Percentiles rank a stretch among this genome's conserved stretches.
Evolutionary conservation across 2,113 vertebrate genomes (phyloP).

Genomic region (Podocnemis expansa): DNA sequence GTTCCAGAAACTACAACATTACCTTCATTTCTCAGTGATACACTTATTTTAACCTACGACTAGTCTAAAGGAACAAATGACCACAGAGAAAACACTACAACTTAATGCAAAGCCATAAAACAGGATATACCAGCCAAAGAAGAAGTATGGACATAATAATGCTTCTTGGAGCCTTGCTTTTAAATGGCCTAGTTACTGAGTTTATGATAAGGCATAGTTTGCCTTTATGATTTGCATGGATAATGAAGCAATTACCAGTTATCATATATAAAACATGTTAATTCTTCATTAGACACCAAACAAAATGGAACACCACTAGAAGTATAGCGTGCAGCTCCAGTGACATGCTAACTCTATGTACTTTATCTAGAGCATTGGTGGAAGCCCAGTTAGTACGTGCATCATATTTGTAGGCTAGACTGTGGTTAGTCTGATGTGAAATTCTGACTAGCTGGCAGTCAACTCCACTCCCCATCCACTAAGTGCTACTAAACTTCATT

Average conservation of each 20-base stretch:
- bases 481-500: slow-evolving; percentile 71
- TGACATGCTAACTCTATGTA: slow-evolving; percentile 25
- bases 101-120: slow-evolving; percentile 75
- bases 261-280: slow-evolving; percentile 83
- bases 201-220: slow-evolving; percentile 81
- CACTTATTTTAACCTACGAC: slow-evolving; percentile 75
- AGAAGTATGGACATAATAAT: slow-evolving; percentile 72
- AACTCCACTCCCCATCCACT: slow-evolving; percentile 52
- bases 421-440: slow-evolving; percentile 67
- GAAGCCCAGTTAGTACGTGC: slow-evolving; percentile 24
- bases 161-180: slow-evolving; percentile 67
- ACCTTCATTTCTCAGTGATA: slow-evolving; percentile 45
- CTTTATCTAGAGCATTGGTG: slow-evolving; percentile 27
- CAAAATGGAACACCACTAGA: slow-evolving; percentile 64
- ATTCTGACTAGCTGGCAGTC: slow-evolving; percentile 72
- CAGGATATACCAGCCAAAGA: slow-evolving; percentile 51
- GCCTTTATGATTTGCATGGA: slow-evolving; percentile 83
- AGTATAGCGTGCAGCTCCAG: slow-evolving; percentile 37
- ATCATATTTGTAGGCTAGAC: slow-evolving; percentile 41
- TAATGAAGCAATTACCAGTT: slow-evolving; percentile 83
- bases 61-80: slow-evolving; percentile 72
- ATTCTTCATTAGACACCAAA: slow-evolving; percentile 76
- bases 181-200: slow-evolving; percentile 76
- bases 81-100: slow-evolving; percentile 68
- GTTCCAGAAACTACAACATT: slow-evolving; percentile 41